Percentiles rank a stretch among this genome's conserved stretches.
These are phyloP conservation scores for Heliconius eleuchia DNA, from an alignment of 1,140 invertebrate genomes.

Conservation along the genomic window DNA sequence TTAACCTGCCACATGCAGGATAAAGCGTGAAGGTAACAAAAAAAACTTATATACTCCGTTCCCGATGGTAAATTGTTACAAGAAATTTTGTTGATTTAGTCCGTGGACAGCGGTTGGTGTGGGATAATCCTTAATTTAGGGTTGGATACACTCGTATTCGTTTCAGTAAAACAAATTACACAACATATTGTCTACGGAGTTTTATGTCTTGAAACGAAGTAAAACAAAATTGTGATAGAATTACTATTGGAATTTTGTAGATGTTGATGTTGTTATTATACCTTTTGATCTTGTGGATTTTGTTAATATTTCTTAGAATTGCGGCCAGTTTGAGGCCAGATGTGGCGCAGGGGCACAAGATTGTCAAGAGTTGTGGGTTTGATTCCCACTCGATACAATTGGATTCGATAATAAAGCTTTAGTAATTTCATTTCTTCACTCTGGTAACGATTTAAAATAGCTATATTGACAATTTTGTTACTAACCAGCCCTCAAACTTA, in stretches of 20 bases:
- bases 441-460: too few relatives aligned
- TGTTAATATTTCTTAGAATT: not conserved
- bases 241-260: not conserved
- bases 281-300: not conserved
- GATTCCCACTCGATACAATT: too few relatives aligned
- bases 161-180: slow-evolving; percentile 8
- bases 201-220: not conserved
- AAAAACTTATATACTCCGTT: not conserved
- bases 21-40: too few relatives aligned
- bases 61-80: not conserved
- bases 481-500: too few relatives aligned
- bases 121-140: slow-evolving; percentile 9
- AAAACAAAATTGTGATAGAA: not conserved
- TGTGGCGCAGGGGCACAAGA: too few relatives aligned
- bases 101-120: not conserved
- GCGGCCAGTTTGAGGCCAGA: too few relatives aligned
- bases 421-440: too few relatives aligned
- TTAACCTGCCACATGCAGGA: too few relatives aligned
- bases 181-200: not conserved
- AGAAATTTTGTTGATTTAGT: not conserved
- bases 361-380: too few relatives aligned
- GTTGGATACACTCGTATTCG: not conserved
- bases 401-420: too few relatives aligned
- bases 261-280: not conserved
- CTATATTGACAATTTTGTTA: too few relatives aligned